Evolutionary conservation across 2,888 invertebrate genomes (phyloP).

Genomic region (Odiellus spinosus): DNA sequence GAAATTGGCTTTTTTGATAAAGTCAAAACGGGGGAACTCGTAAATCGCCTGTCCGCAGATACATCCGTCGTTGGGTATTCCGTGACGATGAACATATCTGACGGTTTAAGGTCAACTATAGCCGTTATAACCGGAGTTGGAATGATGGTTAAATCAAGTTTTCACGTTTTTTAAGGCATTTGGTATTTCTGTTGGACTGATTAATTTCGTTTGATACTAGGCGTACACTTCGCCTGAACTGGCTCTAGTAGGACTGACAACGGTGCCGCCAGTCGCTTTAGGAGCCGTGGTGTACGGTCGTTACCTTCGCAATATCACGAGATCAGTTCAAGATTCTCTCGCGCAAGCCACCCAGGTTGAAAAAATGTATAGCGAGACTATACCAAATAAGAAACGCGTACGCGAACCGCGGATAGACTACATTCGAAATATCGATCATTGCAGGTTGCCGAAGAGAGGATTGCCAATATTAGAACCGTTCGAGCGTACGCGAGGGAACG

Average conservation of each 20-base stretch:
- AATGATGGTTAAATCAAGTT: slow-evolving; percentile 69
- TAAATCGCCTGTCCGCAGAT: slow-evolving; percentile 79
- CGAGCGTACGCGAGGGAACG: slow-evolving; percentile 77
- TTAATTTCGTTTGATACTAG: slow-evolving; percentile 33
- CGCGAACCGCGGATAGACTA: too few species aligned
- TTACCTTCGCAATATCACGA: slow-evolving; percentile 67
- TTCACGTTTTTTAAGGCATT: too few species aligned
- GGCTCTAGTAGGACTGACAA: slow-evolving; percentile 64
- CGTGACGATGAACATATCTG: slow-evolving; percentile 82
- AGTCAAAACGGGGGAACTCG: slow-evolving; percentile 74
- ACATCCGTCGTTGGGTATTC: slow-evolving; percentile 79
- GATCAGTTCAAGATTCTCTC: slow-evolving; percentile 46
- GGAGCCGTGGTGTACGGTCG: slow-evolving; percentile 50
- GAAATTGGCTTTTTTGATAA: slow-evolving; percentile 83
- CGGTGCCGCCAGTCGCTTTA: slow-evolving; percentile 78
- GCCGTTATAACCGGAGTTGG: slow-evolving; percentile 74
- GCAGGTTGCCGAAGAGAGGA: slow-evolving; percentile 64
- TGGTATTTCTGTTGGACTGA: too few species aligned
- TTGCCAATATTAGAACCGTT: slow-evolving; percentile 80
- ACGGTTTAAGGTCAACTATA: slow-evolving; percentile 71
- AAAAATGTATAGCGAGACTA: too few species aligned
- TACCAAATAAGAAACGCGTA: too few species aligned
- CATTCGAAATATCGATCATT: too few species aligned
- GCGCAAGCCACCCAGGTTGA: slow-evolving; percentile 45
- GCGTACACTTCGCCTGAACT: slow-evolving; percentile 79